Evolutionary conservation across 2,113 vertebrate genomes (phyloP).

Genomic region (Tenrec ecaudatus): DNA sequence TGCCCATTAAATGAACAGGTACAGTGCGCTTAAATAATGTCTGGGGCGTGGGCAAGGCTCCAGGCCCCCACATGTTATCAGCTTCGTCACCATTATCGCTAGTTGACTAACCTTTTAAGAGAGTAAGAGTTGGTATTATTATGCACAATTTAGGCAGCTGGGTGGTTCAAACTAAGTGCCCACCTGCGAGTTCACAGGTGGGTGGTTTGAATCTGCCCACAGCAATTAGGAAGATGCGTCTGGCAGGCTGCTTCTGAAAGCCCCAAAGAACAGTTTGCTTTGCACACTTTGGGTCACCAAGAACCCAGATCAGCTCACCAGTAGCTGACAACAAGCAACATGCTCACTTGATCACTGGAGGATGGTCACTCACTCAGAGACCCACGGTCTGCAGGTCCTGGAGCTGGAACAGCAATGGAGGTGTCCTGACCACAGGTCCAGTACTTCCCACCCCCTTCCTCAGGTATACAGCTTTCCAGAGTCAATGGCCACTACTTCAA

Average conservation of each 20-base stretch:
- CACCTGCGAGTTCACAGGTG: not conserved
- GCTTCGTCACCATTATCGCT: too few species aligned
- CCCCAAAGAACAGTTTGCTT: not conserved
- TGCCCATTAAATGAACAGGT: not conserved
- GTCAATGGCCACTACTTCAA: not conserved
- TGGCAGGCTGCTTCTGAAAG: not conserved
- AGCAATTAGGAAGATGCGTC: not conserved
- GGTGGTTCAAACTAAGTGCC: not conserved
- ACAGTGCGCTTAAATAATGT: not conserved
- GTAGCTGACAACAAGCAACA: not conserved
- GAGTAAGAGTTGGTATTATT: not conserved
- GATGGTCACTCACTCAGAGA: not conserved
- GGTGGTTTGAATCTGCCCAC: not conserved
- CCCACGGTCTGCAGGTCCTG: not conserved
- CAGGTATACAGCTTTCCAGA: too few species aligned
- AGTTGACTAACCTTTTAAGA: not conserved
- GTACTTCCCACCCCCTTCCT: not conserved
- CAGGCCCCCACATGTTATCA: too few species aligned
- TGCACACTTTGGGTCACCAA: not conserved
- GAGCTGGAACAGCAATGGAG: not conserved
- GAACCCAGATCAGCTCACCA: not conserved
- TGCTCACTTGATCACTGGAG: not conserved
- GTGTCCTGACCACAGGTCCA: not conserved
- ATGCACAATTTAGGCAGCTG: not conserved
- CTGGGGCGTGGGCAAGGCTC: not conserved